phyloP scores from a whole-genome alignment of 2,888 invertebrate genomes.

The Eulithis testata region DNA sequence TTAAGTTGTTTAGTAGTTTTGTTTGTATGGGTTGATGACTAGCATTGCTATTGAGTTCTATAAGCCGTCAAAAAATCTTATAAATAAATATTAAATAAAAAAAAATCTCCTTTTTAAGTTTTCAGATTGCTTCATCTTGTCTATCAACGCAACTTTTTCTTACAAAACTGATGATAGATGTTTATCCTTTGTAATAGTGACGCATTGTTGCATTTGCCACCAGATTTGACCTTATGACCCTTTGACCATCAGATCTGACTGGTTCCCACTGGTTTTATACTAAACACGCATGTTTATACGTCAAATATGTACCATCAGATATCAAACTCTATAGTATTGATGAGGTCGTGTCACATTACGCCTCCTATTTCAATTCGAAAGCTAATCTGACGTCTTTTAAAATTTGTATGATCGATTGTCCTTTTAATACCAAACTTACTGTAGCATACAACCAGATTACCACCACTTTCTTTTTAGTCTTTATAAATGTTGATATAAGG shows the following conservation, averaged over 20 bases:
- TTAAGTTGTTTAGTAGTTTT: slow-evolving; percentile 8
- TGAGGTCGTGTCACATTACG: slow-evolving; percentile 66
- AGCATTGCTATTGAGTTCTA: no score
- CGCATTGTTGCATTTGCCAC: slow-evolving; percentile 11
- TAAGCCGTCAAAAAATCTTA: no score
- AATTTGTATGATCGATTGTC: slow-evolving; percentile 71
- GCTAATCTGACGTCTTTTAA: slow-evolving; percentile 73
- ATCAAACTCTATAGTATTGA: slow-evolving; percentile 43
- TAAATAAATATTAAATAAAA: no score
- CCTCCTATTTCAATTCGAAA: slow-evolving; percentile 61
- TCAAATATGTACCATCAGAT: slow-evolving; percentile 3
- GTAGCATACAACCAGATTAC: slow-evolving; percentile 19
- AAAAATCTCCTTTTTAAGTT: no score
- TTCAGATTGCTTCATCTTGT: not conserved
- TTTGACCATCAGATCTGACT: slow-evolving; percentile 4
- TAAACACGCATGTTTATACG: not conserved
- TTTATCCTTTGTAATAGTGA: not conserved
- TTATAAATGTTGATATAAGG: slow-evolving; percentile 44
- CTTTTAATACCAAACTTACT: slow-evolving; percentile 43
- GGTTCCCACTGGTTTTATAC: slow-evolving; percentile 16
- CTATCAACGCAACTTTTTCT: not conserved
- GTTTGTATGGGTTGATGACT: not conserved
- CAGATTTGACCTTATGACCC: slow-evolving; percentile 16
- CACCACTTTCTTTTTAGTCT: slow-evolving; percentile 21
- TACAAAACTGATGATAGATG: slow-evolving; percentile 8